Percentiles rank a stretch among this genome's conserved stretches.
Evolutionary conservation across 30 jellyfish, hydroid and myxozoan genomes (phyloP).

Genomic region (Aurelia coerulea): DNA sequence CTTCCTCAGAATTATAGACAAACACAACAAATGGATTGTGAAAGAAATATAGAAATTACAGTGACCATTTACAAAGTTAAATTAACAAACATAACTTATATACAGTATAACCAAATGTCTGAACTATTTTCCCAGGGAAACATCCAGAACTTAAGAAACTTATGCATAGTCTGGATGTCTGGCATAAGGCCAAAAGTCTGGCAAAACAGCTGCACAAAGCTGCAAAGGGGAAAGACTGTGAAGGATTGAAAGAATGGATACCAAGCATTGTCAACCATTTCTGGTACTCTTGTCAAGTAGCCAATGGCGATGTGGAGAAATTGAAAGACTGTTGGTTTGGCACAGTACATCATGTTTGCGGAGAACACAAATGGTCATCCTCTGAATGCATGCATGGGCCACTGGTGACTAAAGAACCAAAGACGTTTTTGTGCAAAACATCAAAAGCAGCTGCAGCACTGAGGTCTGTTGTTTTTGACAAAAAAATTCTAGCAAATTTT

Average conservation of each 20-base stretch:
- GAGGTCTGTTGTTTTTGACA: conserved; percentile 47
- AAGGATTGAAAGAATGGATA: conserved; percentile 22
- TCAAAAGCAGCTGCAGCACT: conserved; percentile 41
- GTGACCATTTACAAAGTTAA: too few relatives aligned
- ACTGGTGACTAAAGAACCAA: background rate
- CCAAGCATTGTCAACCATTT: conserved; percentile 26
- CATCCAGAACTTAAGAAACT: conserved; percentile 4
- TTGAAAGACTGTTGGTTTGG: conserved; percentile 43
- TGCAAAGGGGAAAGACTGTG: conserved; percentile 20
- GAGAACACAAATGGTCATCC: conserved; percentile 11
- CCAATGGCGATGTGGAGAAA: conserved; percentile 15
- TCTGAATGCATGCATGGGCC: conserved; percentile 29
- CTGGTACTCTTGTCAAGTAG: conserved; percentile 22
- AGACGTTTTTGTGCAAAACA: background rate
- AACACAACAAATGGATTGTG: too few relatives aligned
- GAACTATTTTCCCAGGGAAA: background rate
- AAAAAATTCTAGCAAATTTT: conserved; percentile 14
- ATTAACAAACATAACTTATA: too few relatives aligned
- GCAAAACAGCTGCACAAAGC: conserved; percentile 10
- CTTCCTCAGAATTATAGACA: too few relatives aligned
- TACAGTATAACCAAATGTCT: background rate
- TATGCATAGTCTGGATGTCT: conserved; percentile 32
- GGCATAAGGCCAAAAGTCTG: conserved; percentile 45
- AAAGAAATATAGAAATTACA: too few relatives aligned
- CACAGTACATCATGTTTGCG: conserved; percentile 18